Evolutionary conservation across 2,113 vertebrate genomes (phyloP), one percentile per base, ranked within the genome.

Genomic region (Chionodraco myersi): DNA sequence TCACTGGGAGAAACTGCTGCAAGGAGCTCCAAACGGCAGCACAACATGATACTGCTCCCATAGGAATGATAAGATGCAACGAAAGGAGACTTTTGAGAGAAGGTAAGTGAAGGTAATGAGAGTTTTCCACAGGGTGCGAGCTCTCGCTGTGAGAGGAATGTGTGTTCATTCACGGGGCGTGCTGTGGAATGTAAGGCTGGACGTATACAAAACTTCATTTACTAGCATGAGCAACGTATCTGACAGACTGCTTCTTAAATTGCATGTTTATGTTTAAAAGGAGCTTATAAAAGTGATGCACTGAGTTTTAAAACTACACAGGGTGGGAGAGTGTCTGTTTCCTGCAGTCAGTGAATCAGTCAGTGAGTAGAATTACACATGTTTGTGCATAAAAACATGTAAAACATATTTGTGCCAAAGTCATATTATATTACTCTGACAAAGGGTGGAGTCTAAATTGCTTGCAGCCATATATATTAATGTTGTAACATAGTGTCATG

Each of bases 91-190:
- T 10, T 54, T 5, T 58, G 44, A 2, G 10, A 90, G 53, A 82
- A 90, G 87, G 90, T 90, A 6, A 87, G 90, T 77, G 74, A 77
- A 4, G 45, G 26, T 3, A 12, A 21, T 4, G 6, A 23, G 51
- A 36, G 57, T 15, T 12, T 26, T 5, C 45, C 30, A 56, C 49
- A 2, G 49, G 6, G 53, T 59, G 3, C 44, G 47, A 14, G 36
- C 0, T 58, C 3, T 72, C 3, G 6, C 56, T 47, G 34, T 4
- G 26, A 3, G 13, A 80, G 69, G 71, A 85, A 82, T 85, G 75
- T 48, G 30, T 45, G 5, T 53, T 36, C 36, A 13, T 45, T 41
- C 49, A 10, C 51, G 41, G 53, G 68, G 61, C 26, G 63, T 67
- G 54, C 62, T 75, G 44, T 61, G 73, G 47, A 79, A 73, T 68